Evolutionary conservation across 2,113 vertebrate species (phyloP), one percentile per base, ranked within the genome.

Genomic region (Mastomys coucha): DNA sequence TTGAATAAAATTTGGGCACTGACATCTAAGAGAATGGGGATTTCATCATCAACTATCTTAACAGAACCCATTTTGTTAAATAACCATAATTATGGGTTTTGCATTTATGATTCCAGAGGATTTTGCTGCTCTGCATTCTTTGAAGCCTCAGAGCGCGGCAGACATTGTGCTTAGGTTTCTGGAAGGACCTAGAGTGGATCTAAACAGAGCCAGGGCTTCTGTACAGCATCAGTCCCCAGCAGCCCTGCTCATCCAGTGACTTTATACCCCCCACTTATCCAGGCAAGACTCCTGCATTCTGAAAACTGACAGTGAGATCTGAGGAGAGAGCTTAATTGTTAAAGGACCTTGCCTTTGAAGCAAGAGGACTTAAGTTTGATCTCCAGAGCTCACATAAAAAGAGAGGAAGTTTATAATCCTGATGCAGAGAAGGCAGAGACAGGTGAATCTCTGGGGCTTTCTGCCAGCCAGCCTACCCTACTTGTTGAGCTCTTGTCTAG

Each of bases 41-140:
- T 97, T 96, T 95, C 89, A 96, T 96, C 95, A 94, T 96, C 87
- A 96, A 93, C 73, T 96, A 96, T 94, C 91, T 94, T 96, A 97
- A 97, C 88, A 97, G 90, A 97, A 96, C 78, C 93, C 89, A 96
- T 97, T 98, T 97, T 97, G 93, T 95, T 97, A 93, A 97, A 97
- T 95, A 97, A 88, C 96, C 93, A 90, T 97, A 98, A 97, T 98
- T 97, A 96, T 1, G 90, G 97, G 94, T 88, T 97, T 97, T 92
- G n/a, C 67, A 92, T 95, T 94, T 94, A 69, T 94, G 91, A 97
- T 96, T 95, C 88, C 80, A 96, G 92, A 86, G 89, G 89, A 97
- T 94, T 97, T 93, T 94, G 89, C 92, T 91, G 33, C 93, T 95
- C 91, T 93, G 90, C 89, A 65, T 96, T 97, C 91, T 96, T 94